Evolutionary conservation across 2,113 vertebrate species (phyloP), one percentile per base, ranked within the genome.

Genomic region (Burhinus oedicnemus): DNA sequence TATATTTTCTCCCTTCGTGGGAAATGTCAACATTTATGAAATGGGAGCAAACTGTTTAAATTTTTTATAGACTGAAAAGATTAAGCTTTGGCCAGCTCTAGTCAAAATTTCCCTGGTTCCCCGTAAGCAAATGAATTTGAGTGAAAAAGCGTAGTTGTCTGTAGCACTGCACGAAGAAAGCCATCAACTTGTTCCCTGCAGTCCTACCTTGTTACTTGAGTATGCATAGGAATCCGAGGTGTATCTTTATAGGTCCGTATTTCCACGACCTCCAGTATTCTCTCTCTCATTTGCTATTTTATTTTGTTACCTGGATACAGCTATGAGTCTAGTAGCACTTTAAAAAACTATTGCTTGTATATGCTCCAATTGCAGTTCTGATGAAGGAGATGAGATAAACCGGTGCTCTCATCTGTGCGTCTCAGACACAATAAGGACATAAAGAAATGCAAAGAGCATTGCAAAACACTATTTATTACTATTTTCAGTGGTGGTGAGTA

Each of bases 61-160:
- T 90, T 94, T 96, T 96, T 97, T 96, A 96, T 95, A 92, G 87
- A 90, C 87, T 93, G 87, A 69, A 72, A 90, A 95, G 84, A 94
- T 93, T 61, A 93, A 74, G 79, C 58, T 80, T 87, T 91, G 94
- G 40, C 89, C 89, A 58, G 86, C 65, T 87, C 65, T 11, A 65
- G 44, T n/a, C 77, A 93, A 40, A 95, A 96, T 93, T 95, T 97
- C 93, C 93, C 94, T 91, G 70, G 77, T 87, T 97, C 78, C 93
- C 68, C 75, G 66, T 91, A 91, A 97, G 91, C 77, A 95, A 95
- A 95, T 87, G 87, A 84, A 93, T 55, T 69, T 61, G 91, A 93
- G 70, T 87, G 87, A 83, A 77, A 91, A 87, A 93, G 54, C 0
- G 0, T 6, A 36, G 65, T 21, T 95, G 90, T 91, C 93, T 88